Conservation (phyloP, 1,140 invertebrate genomes). For the Rhynchophorus ferrugineus region DNA sequence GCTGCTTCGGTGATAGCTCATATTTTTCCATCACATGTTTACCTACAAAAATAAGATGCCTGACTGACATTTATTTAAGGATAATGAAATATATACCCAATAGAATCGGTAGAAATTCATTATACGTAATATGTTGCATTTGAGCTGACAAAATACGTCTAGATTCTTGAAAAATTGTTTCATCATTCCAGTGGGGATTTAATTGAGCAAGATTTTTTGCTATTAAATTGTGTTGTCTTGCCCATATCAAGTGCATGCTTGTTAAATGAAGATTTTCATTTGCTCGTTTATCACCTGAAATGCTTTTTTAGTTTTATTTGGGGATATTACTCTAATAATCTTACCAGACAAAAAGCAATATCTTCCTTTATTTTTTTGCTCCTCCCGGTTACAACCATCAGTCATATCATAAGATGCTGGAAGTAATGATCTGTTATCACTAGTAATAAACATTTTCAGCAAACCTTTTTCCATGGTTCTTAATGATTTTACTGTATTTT, state of each 20-base stretch:
- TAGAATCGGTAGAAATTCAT: constrained; percentile 78
- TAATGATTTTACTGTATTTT: constrained; percentile 46
- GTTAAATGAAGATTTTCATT: constrained; percentile 79
- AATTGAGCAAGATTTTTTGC: constrained; percentile 52
- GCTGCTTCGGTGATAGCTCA: constrained; percentile 51
- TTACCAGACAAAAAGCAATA: constrained; percentile 70
- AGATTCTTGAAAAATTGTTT: constrained; percentile 70
- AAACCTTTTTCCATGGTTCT: constrained; percentile 51
- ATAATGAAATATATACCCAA: constrained; percentile 49
- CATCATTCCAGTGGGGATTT: constrained; percentile 81
- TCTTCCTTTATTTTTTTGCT: constrained; percentile 56
- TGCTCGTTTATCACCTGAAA: constrained; percentile 62
- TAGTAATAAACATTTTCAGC: constrained; percentile 54
- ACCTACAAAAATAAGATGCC: constrained; percentile 40
- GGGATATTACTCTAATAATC: neutral
- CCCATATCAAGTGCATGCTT: constrained; percentile 72
- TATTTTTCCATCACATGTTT: constrained; percentile 47
- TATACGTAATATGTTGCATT: constrained; percentile 81
- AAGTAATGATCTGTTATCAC: constrained; percentile 58
- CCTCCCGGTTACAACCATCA: constrained; percentile 67
- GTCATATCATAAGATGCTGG: constrained; percentile 61
- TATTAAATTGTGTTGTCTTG: constrained; percentile 77
- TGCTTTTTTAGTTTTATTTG: constrained; percentile 5
- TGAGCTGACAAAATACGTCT: constrained; percentile 72
- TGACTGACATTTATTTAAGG: neutral